phyloP scores from a whole-genome alignment of 2,888 invertebrate species.

The Sarcophaga variegata region DNA sequence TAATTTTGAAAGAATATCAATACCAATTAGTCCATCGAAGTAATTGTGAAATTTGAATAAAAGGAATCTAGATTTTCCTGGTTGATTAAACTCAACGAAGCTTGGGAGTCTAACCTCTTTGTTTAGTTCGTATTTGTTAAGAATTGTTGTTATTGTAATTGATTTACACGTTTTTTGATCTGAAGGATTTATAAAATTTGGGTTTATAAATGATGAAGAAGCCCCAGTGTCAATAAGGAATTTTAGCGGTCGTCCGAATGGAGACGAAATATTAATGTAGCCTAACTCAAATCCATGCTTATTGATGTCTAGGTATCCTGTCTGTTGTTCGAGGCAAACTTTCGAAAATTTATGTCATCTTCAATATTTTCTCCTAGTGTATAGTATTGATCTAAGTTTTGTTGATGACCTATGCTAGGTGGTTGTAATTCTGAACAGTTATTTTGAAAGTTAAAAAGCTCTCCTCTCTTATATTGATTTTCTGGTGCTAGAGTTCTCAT shows the following conservation, averaged over 20 bases:
- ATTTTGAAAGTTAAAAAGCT: too few relatives aligned
- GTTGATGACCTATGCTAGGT: constrained; percentile 1
- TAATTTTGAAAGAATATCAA: constrained; percentile 23
- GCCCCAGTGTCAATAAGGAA: constrained; percentile 5
- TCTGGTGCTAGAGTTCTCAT: neutral
- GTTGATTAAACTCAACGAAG: constrained; percentile 22
- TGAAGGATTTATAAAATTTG: neutral
- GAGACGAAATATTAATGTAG: too few relatives aligned
- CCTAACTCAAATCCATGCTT: too few relatives aligned
- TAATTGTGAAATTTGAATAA: constrained; percentile 22
- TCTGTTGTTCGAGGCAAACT: neutral
- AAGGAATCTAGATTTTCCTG: neutral
- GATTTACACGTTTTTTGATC: constrained; percentile 7
- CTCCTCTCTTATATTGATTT: neutral
- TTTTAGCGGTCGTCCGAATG: neutral
- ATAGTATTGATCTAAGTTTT: neutral
- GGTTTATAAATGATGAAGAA: neutral
- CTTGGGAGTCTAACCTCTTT: neutral
- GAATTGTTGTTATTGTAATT: constrained; percentile 13
- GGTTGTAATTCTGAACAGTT: neutral
- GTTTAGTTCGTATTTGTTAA: neutral
- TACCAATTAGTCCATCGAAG: constrained; percentile 18
- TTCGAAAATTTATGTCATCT: constrained; percentile 13
- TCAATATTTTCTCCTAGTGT: neutral
- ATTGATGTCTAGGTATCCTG: too few relatives aligned